phyloP scores from a whole-genome alignment of 2,888 invertebrate genomes.

The Boloria euphrosyne region DNA sequence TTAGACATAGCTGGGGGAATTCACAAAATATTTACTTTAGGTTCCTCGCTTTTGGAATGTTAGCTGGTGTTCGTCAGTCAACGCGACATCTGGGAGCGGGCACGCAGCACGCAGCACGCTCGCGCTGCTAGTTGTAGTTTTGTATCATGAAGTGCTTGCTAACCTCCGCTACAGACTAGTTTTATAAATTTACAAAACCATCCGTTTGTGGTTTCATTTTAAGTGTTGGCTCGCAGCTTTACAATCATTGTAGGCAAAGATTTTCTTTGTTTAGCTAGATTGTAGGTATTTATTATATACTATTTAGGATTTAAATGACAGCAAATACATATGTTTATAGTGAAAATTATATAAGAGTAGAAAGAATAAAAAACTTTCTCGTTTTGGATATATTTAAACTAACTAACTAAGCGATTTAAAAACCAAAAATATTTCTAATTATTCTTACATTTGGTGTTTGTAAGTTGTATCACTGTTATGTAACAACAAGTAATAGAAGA shows the following conservation, averaged over 20 bases:
- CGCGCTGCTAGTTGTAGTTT: background rate
- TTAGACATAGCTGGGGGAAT: conserved; percentile 19
- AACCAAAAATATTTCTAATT: background rate
- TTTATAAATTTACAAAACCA: background rate
- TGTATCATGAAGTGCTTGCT: conserved; percentile 1
- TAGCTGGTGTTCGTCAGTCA: conserved; percentile 27
- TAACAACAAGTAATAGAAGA: conserved; percentile 18
- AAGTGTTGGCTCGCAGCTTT: too few species aligned
- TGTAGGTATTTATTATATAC: too few species aligned
- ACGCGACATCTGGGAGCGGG: conserved; percentile 30
- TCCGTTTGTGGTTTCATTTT: too few species aligned
- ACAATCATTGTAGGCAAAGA: too few species aligned
- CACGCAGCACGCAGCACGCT: conserved; percentile 26
- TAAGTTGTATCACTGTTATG: conserved; percentile 1
- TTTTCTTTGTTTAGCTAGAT: too few species aligned
- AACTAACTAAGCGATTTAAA: too few species aligned
- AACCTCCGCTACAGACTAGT: background rate
- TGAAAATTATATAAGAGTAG: too few species aligned
- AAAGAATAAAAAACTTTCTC: too few species aligned
- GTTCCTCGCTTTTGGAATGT: conserved; percentile 28
- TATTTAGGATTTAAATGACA: too few species aligned
- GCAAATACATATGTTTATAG: too few species aligned
- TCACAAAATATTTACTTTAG: conserved; percentile 38
- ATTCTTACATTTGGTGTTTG: background rate
- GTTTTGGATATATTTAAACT: too few species aligned